A percentile compares a stretch with the other conserved stretches of the same genome.
phyloP scores from a whole-genome alignment of 2,888 invertebrate species.

The Calameuta filiformis region DNA sequence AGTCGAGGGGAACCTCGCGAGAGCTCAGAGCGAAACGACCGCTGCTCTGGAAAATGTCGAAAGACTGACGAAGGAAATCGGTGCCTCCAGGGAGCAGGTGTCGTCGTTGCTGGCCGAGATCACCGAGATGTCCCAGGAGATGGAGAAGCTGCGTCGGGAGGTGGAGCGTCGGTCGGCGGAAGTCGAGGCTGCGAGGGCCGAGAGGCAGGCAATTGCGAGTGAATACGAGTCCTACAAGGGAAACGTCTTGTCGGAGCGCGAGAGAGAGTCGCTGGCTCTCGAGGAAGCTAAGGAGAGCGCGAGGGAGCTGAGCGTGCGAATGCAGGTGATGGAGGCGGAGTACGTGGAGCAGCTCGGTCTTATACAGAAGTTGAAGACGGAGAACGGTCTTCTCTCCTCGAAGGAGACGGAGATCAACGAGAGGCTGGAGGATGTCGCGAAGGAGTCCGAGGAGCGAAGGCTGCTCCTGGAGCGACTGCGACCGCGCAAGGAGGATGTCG shows the following conservation, averaged over 20 bases:
- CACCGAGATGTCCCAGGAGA: constrained; percentile 38
- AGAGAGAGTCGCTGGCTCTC: constrained; percentile 40
- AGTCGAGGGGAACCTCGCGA: constrained; percentile 41
- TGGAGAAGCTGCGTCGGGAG: constrained; percentile 29
- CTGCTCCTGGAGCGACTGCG: constrained; percentile 37
- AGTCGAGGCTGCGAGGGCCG: constrained; percentile 16
- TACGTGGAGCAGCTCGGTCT: constrained; percentile 54
- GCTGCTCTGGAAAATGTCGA: constrained; percentile 28
- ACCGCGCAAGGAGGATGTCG: constrained; percentile 15
- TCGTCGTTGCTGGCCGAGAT: constrained; percentile 33
- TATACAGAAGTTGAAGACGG: constrained; percentile 53
- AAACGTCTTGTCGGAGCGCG: constrained; percentile 27
- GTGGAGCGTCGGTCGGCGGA: constrained; percentile 16
- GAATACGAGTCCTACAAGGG: constrained; percentile 36
- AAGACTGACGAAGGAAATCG: constrained; percentile 31
- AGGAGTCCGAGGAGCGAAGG: constrained; percentile 54
- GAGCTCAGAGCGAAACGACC: constrained; percentile 26
- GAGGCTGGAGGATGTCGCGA: constrained; percentile 54
- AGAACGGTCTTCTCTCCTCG: constrained; percentile 54
- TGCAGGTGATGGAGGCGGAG: constrained; percentile 60
- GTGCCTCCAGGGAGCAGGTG: constrained; percentile 34
- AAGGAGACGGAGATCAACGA: constrained; percentile 64
- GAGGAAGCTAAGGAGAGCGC: constrained; percentile 58
- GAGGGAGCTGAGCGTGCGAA: constrained; percentile 57
- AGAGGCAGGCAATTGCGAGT: background rate